These are phyloP conservation scores for Spea hammondii DNA, from an alignment of 2,797 vertebrate genomes.

Conservation along the genomic window DNA sequence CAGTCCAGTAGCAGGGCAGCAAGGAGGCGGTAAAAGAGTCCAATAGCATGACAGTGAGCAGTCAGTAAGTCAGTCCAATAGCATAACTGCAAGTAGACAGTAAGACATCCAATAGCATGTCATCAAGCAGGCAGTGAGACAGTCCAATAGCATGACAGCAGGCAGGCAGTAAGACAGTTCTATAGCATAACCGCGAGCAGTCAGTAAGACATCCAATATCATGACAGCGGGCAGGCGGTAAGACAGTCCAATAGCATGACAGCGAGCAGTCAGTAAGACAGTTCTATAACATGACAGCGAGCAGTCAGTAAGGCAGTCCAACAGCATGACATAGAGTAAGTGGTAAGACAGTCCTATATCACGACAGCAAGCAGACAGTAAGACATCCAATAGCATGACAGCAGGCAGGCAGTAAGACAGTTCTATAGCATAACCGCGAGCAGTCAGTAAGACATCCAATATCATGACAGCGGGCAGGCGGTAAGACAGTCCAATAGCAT, in stretches of 20 bases:
- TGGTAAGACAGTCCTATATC: too few relatives aligned
- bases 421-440: background rate
- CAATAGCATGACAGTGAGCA: background rate
- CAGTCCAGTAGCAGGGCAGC: slow-evolving; percentile 19
- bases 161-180: background rate
- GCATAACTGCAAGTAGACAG: background rate
- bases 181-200: background rate
- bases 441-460: background rate
- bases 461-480: background rate
- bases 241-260: background rate
- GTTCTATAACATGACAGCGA: background rate
- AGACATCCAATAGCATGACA: background rate
- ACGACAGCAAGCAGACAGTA: background rate
- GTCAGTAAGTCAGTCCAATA: background rate
- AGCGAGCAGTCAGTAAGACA: too few relatives aligned
- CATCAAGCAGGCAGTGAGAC: too few relatives aligned
- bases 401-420: background rate
- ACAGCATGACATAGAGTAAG: background rate
- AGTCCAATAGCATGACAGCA: background rate
- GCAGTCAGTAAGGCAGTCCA: background rate
- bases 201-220: background rate
- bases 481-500: background rate
- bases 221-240: background rate
- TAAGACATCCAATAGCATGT: background rate
- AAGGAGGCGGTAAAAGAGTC: background rate